Base-by-base conservation (phyloP, 2,888 invertebrate species). In the Tipula helvola region DNA sequence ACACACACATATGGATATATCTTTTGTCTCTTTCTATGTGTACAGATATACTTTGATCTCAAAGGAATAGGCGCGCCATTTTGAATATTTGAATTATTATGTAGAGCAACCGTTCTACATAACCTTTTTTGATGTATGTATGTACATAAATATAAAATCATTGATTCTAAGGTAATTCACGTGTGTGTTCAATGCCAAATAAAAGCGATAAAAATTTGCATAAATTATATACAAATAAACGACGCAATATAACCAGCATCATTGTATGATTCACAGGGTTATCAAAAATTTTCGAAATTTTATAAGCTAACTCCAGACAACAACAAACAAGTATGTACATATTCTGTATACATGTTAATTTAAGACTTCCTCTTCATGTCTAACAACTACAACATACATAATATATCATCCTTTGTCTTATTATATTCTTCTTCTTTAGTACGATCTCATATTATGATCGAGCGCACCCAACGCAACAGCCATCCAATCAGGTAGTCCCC, bases 111-210 rank as follows among this genome's bases (percentile, higher is more conserved):
- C 28, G 28, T 71, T 28, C 28, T 57, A 57, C 57, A 57, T 18
- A 28, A 28, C 28, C 28, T 28, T 28, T 52, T 5, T 52, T 52
- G n/a, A n/a, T 10, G 39, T 39, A 41, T 41, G 41, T 44, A 44
- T 44, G 10, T 12, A 44, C 44, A 12, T 10, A 44, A 3, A 44
- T 10, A 44, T 44, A 57, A 57, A 10, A 44, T 57, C 16, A 71
- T 71, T 71, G 71, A 71, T 71, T 71, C 71, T 71, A 71, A 71
- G 71, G 71, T 71, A 71, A 71, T 71, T 71, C 71, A 71, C 71
- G 71, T 71, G 7, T 57, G 28, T 71, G 71, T 71, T 71, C 71
- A 71, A 71, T 71, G 71, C 12, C 71, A 71, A 10, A 28, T 12
- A 71, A 18, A 71, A 2, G 28, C 71, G 71, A 71, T 71, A 71